Percentiles rank a stretch among this genome's conserved stretches.
Evolutionary conservation across 2,797 vertebrate species (phyloP).

Genomic region (Clarias laeviceps): DNA sequence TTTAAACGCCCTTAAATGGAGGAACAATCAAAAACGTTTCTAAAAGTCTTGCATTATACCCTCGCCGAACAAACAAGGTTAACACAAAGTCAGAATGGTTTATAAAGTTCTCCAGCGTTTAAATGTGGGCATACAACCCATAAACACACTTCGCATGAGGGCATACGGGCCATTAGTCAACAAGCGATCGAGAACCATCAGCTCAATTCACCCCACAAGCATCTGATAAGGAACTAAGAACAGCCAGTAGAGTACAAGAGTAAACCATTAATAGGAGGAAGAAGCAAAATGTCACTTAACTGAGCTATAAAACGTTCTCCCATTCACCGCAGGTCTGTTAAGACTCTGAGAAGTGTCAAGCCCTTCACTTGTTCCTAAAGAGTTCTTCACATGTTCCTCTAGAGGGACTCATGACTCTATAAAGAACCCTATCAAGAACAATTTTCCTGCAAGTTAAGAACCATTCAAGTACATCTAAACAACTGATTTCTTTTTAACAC

Average conservation of each 20-base stretch:
- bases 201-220: neutral
- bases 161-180: conserved; percentile 30
- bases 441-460: neutral
- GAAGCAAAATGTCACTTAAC: neutral
- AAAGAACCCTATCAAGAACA: neutral
- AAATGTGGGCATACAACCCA: conserved; percentile 26
- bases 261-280: conserved; percentile 11
- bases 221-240: conserved; percentile 1
- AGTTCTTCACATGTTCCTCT: neutral
- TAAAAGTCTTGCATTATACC: neutral
- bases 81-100: conserved; percentile 16
- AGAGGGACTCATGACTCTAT: neutral
- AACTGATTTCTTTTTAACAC: neutral
- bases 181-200: neutral
- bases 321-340: neutral
- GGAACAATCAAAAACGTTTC: neutral
- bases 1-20: neutral
- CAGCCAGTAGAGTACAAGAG: neutral
- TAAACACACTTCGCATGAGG: conserved; percentile 23
- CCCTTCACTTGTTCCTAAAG: neutral
- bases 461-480: neutral
- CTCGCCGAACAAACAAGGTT: neutral
- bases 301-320: neutral
- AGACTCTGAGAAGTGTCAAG: neutral
- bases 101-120: neutral